A percentile compares a stretch with the other conserved stretches of the same genome.
phyloP scores from a whole-genome alignment of 2,797 vertebrate genomes.

The Falco biarmicus region DNA sequence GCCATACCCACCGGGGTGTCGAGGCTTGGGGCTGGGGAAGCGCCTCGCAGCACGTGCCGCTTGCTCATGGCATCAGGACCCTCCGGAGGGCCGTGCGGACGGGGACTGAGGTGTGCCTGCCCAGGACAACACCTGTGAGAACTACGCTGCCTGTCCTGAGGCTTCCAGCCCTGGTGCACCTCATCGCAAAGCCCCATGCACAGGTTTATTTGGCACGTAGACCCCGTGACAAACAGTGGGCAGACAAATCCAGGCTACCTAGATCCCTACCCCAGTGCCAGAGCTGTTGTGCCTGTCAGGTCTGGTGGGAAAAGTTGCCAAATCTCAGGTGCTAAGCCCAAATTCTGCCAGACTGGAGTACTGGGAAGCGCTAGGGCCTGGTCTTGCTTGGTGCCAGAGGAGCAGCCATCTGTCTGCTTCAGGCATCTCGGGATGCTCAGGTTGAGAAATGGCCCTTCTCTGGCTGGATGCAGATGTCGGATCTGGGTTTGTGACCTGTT shows the following conservation, averaged over 20 bases:
- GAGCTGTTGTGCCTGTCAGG: not conserved
- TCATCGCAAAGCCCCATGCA: accelerated
- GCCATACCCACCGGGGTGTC: too few relatives aligned
- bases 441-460: not conserved
- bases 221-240: not conserved
- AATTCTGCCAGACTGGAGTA: not conserved
- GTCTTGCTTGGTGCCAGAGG: not conserved
- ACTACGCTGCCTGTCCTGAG: accelerated
- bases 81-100: not conserved
- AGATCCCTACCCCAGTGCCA: accelerated
- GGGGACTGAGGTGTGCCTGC: too few relatives aligned
- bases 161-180: too few relatives aligned
- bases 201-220: accelerated
- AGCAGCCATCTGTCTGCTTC: accelerated
- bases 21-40: too few relatives aligned
- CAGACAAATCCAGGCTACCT: accelerated
- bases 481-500: not conserved
- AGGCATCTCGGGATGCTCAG: accelerated
- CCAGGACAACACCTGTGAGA: not conserved
- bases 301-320: not conserved
- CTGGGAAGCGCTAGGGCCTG: accelerated
- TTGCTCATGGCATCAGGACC: not conserved
- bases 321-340: not conserved
- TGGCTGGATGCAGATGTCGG: not conserved
- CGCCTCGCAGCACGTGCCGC: too few relatives aligned